Evolutionary conservation across 2,113 vertebrate species (phyloP).

Genomic region (Anas platyrhynchos): DNA sequence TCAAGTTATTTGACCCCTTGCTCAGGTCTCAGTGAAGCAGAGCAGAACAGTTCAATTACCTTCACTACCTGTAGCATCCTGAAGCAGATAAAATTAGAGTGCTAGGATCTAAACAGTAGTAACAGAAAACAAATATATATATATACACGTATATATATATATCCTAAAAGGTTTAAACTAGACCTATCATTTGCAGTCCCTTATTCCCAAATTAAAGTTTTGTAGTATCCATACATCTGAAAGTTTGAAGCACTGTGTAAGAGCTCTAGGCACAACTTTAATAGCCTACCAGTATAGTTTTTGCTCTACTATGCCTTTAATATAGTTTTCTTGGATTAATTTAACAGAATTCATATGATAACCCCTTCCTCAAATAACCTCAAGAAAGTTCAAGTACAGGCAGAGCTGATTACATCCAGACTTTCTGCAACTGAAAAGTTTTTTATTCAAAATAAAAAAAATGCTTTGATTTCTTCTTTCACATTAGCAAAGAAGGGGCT

Average conservation of each 20-base stretch:
- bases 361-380: not conserved
- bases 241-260: not conserved
- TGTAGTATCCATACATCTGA: not conserved
- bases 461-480: not conserved
- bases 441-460: not conserved
- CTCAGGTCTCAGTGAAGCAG: not conserved
- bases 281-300: not conserved
- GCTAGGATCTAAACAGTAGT: not conserved
- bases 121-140: not conserved
- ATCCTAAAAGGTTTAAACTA: not conserved
- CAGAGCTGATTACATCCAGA: not conserved
- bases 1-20: not conserved
- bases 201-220: not conserved
- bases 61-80: not conserved
- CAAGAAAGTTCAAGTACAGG: not conserved
- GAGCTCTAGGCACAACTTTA: not conserved
- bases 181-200: not conserved
- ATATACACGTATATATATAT: too few relatives aligned
- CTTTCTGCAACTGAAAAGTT: not conserved
- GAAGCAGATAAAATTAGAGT: not conserved
- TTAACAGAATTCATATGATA: not conserved
- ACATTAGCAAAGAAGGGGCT: not conserved
- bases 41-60: not conserved
- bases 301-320: not conserved
- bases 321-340: not conserved